Percentiles rank a stretch among this genome's conserved stretches.
Evolutionary conservation across 1,140 invertebrate species (phyloP).

Genomic region (Aphaenogaster floridana): DNA sequence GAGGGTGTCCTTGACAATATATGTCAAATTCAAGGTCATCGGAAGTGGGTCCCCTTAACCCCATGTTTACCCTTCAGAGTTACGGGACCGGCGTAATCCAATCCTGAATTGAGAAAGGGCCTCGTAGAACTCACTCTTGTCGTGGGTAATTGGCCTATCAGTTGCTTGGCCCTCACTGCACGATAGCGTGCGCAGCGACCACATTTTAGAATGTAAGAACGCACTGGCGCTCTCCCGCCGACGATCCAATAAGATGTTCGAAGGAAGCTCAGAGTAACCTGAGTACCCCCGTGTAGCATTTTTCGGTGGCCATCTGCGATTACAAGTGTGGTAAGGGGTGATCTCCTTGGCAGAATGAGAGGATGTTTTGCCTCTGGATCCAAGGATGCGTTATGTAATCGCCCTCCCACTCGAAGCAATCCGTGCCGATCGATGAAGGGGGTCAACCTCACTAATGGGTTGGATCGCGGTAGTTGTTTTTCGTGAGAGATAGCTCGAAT

Average conservation of each 20-base stretch:
- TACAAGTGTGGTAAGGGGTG: background rate
- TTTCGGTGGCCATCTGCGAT: background rate
- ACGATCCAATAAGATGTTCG: background rate
- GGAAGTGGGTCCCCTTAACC: too few species aligned
- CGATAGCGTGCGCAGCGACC: background rate
- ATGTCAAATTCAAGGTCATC: too few species aligned
- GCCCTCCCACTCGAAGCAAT: background rate
- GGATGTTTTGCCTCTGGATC: background rate
- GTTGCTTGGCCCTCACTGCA: background rate
- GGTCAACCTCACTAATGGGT: background rate
- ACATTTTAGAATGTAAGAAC: background rate
- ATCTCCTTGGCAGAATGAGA: background rate
- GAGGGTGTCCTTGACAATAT: too few species aligned
- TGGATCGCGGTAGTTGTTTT: background rate
- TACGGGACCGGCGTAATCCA: slow-evolving; percentile 1
- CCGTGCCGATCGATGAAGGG: background rate
- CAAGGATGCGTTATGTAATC: background rate
- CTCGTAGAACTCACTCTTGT: background rate
- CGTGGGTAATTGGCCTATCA: background rate
- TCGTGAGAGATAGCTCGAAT: background rate
- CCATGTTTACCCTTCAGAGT: too few species aligned
- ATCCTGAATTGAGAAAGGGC: background rate
- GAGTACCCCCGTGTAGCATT: background rate
- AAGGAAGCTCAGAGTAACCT: background rate
- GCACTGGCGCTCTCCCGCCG: background rate